Conservation (phyloP, 2,888 invertebrate genomes). For the Drosophila macrospina region DNA sequence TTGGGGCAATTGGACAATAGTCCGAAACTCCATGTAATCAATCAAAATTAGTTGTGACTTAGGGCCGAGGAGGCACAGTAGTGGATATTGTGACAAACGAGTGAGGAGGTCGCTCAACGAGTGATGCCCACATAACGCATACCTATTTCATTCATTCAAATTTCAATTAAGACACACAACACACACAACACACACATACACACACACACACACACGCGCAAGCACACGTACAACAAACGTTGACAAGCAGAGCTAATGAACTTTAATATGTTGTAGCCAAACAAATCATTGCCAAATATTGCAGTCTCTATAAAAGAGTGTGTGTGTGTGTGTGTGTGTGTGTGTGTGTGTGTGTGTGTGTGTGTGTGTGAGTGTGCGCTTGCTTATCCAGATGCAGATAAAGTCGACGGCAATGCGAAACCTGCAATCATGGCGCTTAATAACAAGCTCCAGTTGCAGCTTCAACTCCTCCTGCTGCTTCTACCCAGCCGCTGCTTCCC, state of each 20-base stretch:
- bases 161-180: constrained; percentile 42
- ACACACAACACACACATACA: constrained; percentile 8
- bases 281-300: constrained; percentile 25
- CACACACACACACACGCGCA: not conserved
- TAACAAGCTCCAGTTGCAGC: constrained; percentile 38
- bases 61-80: constrained; percentile 55
- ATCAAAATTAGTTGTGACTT: constrained; percentile 84
- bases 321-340: not conserved
- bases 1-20: constrained; percentile 29
- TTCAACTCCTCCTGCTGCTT: not conserved
- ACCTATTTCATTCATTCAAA: constrained; percentile 42
- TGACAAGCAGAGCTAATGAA: constrained; percentile 39
- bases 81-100: constrained; percentile 74
- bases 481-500: not conserved
- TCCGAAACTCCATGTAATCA: constrained; percentile 65
- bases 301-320: not conserved
- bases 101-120: constrained; percentile 31
- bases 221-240: constrained; percentile 11
- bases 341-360: not conserved
- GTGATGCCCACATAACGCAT: constrained; percentile 27
- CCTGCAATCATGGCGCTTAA: constrained; percentile 52
- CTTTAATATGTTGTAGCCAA: constrained; percentile 22
- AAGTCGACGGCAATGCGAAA: constrained; percentile 36
- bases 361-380: constrained; percentile 3
- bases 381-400: constrained; percentile 53